A percentile compares a stretch with the other conserved stretches of the same genome.
Evolutionary conservation across 2,888 invertebrate species (phyloP).

Genomic region (Chouioia cunea): DNA sequence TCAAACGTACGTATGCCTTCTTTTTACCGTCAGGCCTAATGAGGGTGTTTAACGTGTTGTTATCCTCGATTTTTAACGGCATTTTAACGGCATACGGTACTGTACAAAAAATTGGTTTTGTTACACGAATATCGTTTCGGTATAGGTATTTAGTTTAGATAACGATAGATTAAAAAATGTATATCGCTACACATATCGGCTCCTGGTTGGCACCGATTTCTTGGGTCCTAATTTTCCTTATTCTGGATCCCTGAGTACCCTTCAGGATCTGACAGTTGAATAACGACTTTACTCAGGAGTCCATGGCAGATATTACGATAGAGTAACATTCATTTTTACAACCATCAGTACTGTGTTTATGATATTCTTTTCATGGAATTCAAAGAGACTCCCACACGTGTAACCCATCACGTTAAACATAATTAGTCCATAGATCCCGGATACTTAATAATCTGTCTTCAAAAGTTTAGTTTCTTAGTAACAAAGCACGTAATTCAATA

Average conservation of each 20-base stretch:
- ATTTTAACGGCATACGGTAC: slow-evolving; percentile 98
- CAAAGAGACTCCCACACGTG: slow-evolving; percentile 74
- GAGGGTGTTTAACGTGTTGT: slow-evolving; percentile 97
- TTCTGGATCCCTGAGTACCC: slow-evolving; percentile 89
- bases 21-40: slow-evolving; percentile 99
- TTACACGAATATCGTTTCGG: slow-evolving; percentile 13
- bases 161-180: slow-evolving; percentile 10
- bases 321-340: slow-evolving; percentile 18
- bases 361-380: slow-evolving; percentile 52
- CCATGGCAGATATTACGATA: background rate
- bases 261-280: slow-evolving; percentile 80
- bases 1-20: slow-evolving; percentile 98
- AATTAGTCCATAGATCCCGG: too few relatives aligned
- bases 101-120: slow-evolving; percentile 64
- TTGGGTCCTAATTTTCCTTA: slow-evolving; percentile 94
- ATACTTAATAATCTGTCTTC: too few relatives aligned
- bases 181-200: slow-evolving; percentile 75
- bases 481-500: too few relatives aligned
- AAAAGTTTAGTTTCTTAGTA: too few relatives aligned
- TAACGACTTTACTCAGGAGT: slow-evolving; percentile 1
- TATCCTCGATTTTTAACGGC: slow-evolving; percentile 99
- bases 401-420: slow-evolving; percentile 66
- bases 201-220: slow-evolving; percentile 92
- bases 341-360: slow-evolving; percentile 42
- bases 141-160: too few relatives aligned